Evolutionary conservation across 2,888 invertebrate genomes (phyloP), one percentile per base, ranked within the genome.

Genomic region (Trachelus iudaicus): DNA sequence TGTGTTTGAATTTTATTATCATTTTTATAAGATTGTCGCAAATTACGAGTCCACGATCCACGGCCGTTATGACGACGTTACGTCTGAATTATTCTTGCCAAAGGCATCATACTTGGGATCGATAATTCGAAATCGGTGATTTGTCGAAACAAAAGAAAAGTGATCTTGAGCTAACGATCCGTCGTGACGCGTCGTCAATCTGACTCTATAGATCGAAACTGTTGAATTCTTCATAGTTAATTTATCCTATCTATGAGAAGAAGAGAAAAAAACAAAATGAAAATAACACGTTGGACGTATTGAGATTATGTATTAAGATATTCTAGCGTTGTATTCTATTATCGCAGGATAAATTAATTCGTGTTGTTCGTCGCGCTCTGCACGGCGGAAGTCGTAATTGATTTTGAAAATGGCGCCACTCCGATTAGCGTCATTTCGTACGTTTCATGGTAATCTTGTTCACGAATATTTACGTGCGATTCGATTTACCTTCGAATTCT

Each of bases 141-240:
- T 56, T 2, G 56, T 56, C 23, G 23, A 56, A 2, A 23, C 23
- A 23, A 56, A 23, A 9, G 23, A 15, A 23, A 23, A 9, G 23
- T 23, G 56, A 71, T 71, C 71, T 71, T 33, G 71, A 71, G 71
- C 71, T 71, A 71, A 33, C 71, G 71, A 71, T 71, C 34, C 71
- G 23, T 71, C 33, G 71, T 23, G 33, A 71, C 71, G 71, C 31
- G 71, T 31, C 23, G 23, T 23, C 56, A 71, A 23, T 15, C 13
- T 71, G 71, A 71, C 71, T 71, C 35, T 76, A 81, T 84, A 81
- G 81, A 80, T 84, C 78, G 23, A 83, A 76, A 76, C 81, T 83
- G 83, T 84, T 81, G 75, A 83, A 86, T 87, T 83, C 82, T 77
- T 82, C 82, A 87, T 84, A 87, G 85, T 87, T 88, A 85, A 85